A percentile compares a stretch with the other conserved stretches of the same genome.
Evolutionary conservation across 1,140 invertebrate species (phyloP).

Genomic region (Helicoverpa armigera): DNA sequence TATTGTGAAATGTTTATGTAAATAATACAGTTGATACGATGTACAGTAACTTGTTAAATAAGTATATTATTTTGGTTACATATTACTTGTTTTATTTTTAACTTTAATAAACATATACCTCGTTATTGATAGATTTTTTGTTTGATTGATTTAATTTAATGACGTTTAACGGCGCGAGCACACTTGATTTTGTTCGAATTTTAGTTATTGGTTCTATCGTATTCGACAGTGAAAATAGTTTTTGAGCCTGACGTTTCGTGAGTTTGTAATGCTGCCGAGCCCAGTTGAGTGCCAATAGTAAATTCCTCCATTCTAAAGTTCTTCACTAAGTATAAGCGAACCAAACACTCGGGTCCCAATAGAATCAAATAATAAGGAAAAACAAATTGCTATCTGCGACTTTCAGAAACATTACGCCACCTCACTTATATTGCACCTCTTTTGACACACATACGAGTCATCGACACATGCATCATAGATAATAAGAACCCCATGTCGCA

Average conservation of each 20-base stretch:
- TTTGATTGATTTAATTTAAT: too few species aligned
- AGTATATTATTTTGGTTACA: conserved; percentile 78
- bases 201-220: too few species aligned
- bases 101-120: not conserved
- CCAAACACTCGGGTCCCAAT: too few species aligned
- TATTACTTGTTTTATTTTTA: conserved; percentile 63
- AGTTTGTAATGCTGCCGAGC: too few species aligned
- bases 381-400: not conserved
- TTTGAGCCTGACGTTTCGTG: too few species aligned
- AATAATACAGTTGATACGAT: conserved; percentile 55
- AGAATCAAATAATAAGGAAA: too few species aligned
- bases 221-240: too few species aligned
- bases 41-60: conserved; percentile 72
- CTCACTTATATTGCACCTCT: not conserved
- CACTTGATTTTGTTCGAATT: too few species aligned
- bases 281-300: too few species aligned
- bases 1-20: conserved; percentile 50
- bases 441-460: conserved; percentile 31
- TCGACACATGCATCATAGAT: conserved; percentile 36
- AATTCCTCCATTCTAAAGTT: too few species aligned
- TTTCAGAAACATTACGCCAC: not conserved
- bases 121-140: not conserved
- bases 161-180: too few species aligned
- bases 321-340: too few species aligned
- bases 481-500: conserved; percentile 27